phyloP scores from a whole-genome alignment of 2,113 vertebrate species.

The Aptenodytes patagonicus region DNA sequence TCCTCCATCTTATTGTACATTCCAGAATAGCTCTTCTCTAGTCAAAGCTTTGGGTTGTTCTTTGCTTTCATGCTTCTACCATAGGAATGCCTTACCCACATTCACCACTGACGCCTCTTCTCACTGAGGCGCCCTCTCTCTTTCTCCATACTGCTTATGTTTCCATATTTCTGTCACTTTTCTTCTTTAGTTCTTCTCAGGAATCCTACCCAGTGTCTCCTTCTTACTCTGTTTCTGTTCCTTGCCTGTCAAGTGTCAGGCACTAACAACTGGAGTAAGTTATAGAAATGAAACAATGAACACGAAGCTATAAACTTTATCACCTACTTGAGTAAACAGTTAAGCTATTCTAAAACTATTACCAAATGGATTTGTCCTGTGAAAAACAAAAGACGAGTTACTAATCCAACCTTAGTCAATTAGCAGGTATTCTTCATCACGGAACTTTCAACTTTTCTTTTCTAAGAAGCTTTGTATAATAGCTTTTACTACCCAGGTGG shows the following conservation, averaged over 20 bases:
- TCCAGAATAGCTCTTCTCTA: background rate
- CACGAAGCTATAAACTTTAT: background rate
- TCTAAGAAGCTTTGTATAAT: conserved; percentile 57
- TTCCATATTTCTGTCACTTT: background rate
- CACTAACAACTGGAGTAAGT: background rate
- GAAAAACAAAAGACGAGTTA: conserved; percentile 19
- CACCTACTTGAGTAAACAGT: background rate
- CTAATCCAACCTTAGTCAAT: conserved; percentile 39
- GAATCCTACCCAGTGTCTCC: background rate
- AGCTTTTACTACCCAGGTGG: conserved; percentile 36
- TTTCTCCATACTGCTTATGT: background rate
- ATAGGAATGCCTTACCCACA: background rate
- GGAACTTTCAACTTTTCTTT: conserved; percentile 51
- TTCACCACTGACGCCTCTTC: background rate
- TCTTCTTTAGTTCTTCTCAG: background rate
- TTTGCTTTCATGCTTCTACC: background rate
- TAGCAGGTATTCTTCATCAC: conserved; percentile 6
- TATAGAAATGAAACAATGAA: background rate
- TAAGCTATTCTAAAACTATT: background rate
- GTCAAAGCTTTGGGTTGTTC: background rate
- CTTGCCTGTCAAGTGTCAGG: background rate
- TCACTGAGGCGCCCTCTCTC: background rate
- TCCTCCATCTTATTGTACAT: background rate
- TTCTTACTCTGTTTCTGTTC: background rate
- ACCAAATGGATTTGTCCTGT: background rate